Conservation (phyloP, 2,888 invertebrate genomes). For the Troides oblongomaculatus region DNA sequence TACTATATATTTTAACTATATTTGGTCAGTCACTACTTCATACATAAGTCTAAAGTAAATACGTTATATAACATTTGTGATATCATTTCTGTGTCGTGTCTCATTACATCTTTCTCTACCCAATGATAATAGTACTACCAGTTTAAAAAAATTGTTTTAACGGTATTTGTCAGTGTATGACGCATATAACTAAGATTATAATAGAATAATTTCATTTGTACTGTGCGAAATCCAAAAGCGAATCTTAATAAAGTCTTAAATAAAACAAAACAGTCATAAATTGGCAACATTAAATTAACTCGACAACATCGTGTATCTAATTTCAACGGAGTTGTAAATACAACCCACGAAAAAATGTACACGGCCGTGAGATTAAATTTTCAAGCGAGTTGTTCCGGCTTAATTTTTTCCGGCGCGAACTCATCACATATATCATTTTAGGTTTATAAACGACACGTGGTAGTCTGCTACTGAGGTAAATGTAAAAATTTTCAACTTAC, state of each 20-base stretch:
- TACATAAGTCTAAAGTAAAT: neutral
- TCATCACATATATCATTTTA: slow-evolving; percentile 54
- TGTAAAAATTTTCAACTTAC: slow-evolving; percentile 6
- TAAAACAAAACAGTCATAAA: slow-evolving; percentile 15
- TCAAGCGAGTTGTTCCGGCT: slow-evolving; percentile 62
- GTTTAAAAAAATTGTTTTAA: too few relatives aligned
- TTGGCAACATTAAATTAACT: slow-evolving; percentile 24
- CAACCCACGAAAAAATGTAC: slow-evolving; percentile 41
- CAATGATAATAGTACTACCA: too few relatives aligned
- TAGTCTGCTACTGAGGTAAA: slow-evolving; percentile 9
- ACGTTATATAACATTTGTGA: too few relatives aligned
- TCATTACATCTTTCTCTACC: too few relatives aligned
- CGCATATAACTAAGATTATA: too few relatives aligned
- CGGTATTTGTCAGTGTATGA: too few relatives aligned
- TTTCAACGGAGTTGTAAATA: slow-evolving; percentile 32
- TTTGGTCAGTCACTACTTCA: neutral
- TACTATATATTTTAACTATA: neutral
- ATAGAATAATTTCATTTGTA: neutral
- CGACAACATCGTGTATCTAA: slow-evolving; percentile 34
- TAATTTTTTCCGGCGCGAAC: slow-evolving; percentile 61
- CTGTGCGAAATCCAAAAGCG: neutral
- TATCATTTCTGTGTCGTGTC: too few relatives aligned
- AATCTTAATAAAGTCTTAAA: slow-evolving; percentile 20
- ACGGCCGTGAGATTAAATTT: slow-evolving; percentile 71
- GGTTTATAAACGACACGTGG: slow-evolving; percentile 37